These are phyloP conservation scores for Sesia bembeciformis DNA, from an alignment of 2,888 invertebrate species.

Conservation along the genomic window DNA sequence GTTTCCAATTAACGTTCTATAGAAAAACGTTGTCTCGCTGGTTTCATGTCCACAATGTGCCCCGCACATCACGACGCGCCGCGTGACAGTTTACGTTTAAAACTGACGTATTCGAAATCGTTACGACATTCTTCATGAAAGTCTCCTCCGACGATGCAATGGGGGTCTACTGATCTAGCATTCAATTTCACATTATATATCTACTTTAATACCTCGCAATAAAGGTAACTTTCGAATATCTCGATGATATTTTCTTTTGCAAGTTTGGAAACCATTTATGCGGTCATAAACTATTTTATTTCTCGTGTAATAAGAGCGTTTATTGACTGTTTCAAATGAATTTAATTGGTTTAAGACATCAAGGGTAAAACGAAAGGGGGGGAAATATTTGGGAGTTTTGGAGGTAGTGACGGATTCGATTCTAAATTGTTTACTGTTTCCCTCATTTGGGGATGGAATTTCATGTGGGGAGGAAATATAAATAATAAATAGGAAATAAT, in stretches of 20 bases:
- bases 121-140: slow-evolving; percentile 61
- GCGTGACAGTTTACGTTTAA: slow-evolving; percentile 49
- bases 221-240: not conserved
- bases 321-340: slow-evolving; percentile 12
- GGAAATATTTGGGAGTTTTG: slow-evolving; percentile 36
- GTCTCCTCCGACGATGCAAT: slow-evolving; percentile 50
- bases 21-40: slow-evolving; percentile 8
- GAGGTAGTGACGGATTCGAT: slow-evolving; percentile 44
- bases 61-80: slow-evolving; percentile 27
- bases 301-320: slow-evolving; percentile 11
- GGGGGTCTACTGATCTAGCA: slow-evolving; percentile 29
- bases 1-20: no score
- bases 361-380: slow-evolving; percentile 13
- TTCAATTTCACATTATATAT: not conserved
- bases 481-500: no score
- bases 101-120: slow-evolving; percentile 67
- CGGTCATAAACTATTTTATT: not conserved
- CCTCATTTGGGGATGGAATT: slow-evolving; percentile 21
- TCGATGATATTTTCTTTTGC: no score
- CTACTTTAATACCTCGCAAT: not conserved
- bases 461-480: not conserved
- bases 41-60: slow-evolving; percentile 27
- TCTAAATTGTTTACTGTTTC: slow-evolving; percentile 49
- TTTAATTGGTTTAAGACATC: not conserved
- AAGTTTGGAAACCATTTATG: not conserved